Base-by-base conservation (phyloP, 2,888 invertebrate genomes). In the Azorinus chamasolen region DNA sequence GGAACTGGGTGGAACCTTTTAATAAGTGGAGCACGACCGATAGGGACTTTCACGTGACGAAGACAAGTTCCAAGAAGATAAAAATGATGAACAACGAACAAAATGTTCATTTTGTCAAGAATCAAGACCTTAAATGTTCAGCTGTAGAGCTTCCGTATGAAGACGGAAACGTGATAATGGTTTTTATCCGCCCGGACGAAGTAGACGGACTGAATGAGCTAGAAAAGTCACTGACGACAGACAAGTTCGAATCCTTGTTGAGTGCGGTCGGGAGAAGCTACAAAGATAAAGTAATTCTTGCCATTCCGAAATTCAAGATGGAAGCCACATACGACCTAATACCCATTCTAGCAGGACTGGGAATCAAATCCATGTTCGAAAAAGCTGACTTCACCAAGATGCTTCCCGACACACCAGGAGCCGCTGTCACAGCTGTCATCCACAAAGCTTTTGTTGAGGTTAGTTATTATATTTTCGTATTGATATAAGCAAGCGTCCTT, bases 61-160 rank as follows among this genome's bases (percentile, higher is more conserved):
- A 32, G 10, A 10, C 5, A 4, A 32, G 32, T 10, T 32, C 32
- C 5, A 32, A 32, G 32, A 32, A 32, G 32, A 32, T 32, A 32
- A 32, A 32, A 10, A 32, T 32, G 32, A 32, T 32, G 32, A 32
- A 32, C 32, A 10, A 32, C 32, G 10, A 32, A 10, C 32, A 32
- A 32, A 10, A 32, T 10, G 48, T 64, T 4, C 32, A 10, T 6
- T 6, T 61, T 94, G 95, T 2, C 94, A 97, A 78, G 95, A 95
- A 32, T 10, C 5, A 32, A 6, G 32, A 32, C 10, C 32, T 32
- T 32, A 32, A 32, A 90, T 95, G 96, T 62, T 96, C 97, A 91
- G 94, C 96, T 10, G 90, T 97, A 55, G 95, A 96, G 91, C 87
- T 97, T 90, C 95, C 95, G 0, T 98, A 97, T 88, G 79, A 79